Evolutionary conservation across 2,797 vertebrate genomes (phyloP).

Genomic region (Sebastiscus albofasciatus): DNA sequence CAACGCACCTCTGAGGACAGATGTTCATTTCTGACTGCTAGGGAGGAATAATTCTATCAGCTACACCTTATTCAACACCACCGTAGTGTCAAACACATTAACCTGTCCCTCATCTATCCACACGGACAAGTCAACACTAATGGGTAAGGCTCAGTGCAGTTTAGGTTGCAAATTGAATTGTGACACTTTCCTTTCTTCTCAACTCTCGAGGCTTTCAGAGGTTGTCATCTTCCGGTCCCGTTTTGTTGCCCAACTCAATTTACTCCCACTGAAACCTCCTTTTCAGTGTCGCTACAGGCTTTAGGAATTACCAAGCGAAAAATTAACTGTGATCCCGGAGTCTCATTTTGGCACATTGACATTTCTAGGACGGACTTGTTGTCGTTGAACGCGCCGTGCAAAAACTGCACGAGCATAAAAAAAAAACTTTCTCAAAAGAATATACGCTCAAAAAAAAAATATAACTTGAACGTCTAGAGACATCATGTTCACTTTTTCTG

Average conservation of each 20-base stretch:
- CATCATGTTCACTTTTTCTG: conserved; percentile 35
- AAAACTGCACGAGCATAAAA: conserved; percentile 1
- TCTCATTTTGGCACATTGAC: conserved; percentile 57
- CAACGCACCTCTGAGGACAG: neutral
- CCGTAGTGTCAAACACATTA: conserved; percentile 21
- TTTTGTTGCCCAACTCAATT: conserved; percentile 58
- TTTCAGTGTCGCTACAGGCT: conserved; percentile 37
- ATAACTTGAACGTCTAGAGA: conserved; percentile 14
- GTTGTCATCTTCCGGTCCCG: conserved; percentile 33
- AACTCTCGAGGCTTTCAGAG: conserved; percentile 13
- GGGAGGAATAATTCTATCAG: neutral
- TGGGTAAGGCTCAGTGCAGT: conserved; percentile 20
- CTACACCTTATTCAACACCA: neutral
- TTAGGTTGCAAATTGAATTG: conserved; percentile 52
- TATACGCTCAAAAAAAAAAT: conserved; percentile 6
- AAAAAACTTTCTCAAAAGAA: conserved; percentile 27
- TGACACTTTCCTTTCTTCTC: conserved; percentile 34
- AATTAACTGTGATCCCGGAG: conserved; percentile 35
- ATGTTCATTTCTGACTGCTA: neutral
- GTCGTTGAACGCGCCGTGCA: conserved; percentile 26
- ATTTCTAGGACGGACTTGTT: conserved; percentile 64
- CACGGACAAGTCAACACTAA: conserved; percentile 15
- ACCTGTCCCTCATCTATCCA: conserved; percentile 10
- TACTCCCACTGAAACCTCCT: conserved; percentile 36
- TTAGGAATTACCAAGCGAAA: conserved; percentile 57